phyloP scores from a whole-genome alignment of 2,113 vertebrate species.

The Larimichthys polyactis region DNA sequence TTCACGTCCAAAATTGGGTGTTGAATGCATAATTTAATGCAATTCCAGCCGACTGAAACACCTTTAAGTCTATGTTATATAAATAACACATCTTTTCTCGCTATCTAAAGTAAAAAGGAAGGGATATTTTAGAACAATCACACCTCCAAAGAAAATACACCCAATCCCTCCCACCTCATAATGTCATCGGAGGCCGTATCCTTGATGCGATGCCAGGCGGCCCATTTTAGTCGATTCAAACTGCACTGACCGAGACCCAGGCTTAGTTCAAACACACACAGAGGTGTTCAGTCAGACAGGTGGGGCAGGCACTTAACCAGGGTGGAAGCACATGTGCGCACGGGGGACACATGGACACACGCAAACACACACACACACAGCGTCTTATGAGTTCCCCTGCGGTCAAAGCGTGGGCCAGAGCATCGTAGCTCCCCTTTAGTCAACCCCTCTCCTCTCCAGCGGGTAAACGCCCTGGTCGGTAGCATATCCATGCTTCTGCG shows the following conservation, averaged over 20 bases:
- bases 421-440: constrained; percentile 25
- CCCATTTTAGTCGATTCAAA: constrained; percentile 28
- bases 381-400: constrained; percentile 26
- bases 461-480: constrained; percentile 62
- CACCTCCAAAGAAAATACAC: constrained; percentile 36
- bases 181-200: constrained; percentile 17
- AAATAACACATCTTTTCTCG: constrained; percentile 28
- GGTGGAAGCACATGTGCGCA: background rate
- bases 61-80: constrained; percentile 22
- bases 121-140: constrained; percentile 39
- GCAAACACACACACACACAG: constrained; percentile 13
- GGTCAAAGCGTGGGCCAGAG: constrained; percentile 27
- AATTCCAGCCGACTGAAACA: constrained; percentile 16
- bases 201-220: constrained; percentile 34
- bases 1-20: constrained; percentile 10
- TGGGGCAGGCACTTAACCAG: constrained; percentile 41
- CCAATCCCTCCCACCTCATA: constrained; percentile 21
- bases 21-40: constrained; percentile 6
- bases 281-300: constrained; percentile 64
- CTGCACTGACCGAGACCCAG: constrained; percentile 20
- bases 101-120: constrained; percentile 18
- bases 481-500: constrained; percentile 31
- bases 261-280: constrained; percentile 37
- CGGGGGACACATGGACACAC: constrained; percentile 22
- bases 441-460: constrained; percentile 37